A percentile compares a stretch with the other conserved stretches of the same genome.
phyloP scores from a whole-genome alignment of 2,888 invertebrate species.

The Anaspis maculata region DNA sequence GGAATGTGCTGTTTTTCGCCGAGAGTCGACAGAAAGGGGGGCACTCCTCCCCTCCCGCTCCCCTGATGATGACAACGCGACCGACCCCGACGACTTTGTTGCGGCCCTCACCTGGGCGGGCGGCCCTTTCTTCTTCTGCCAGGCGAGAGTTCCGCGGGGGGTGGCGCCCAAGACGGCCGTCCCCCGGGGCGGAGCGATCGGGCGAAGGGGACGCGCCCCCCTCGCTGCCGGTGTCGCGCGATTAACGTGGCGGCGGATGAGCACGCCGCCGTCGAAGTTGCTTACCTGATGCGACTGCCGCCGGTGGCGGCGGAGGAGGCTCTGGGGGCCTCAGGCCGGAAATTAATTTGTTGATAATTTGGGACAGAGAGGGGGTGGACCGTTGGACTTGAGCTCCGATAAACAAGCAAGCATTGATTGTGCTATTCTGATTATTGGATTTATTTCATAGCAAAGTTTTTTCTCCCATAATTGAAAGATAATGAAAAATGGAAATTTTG shows the following conservation, averaged over 20 bases:
- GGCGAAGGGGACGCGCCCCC: no score
- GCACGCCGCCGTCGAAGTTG: constrained; percentile 1
- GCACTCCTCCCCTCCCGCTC: constrained; percentile 24
- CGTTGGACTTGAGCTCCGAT: no score
- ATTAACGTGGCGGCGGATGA: no score
- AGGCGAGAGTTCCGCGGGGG: constrained; percentile 5
- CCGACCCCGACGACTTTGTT: constrained; percentile 35
- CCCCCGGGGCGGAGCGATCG: no score
- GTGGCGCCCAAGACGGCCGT: constrained; percentile 12
- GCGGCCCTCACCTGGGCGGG: constrained; percentile 47
- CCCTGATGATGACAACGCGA: constrained; percentile 35
- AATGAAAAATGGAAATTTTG: no score
- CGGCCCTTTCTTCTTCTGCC: constrained; percentile 23
- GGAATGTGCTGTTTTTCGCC: constrained; percentile 49
- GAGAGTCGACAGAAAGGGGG: no score
- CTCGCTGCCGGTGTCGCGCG: no score
- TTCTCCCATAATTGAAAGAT: no score
- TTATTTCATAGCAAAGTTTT: no score
- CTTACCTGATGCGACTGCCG: constrained; percentile 1
- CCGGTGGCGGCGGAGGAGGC: constrained; percentile 4
- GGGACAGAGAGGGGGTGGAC: no score
- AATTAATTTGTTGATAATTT: neutral
- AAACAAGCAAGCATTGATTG: no score
- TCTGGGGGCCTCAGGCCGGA: neutral
- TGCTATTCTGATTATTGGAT: no score